phyloP scores from a whole-genome alignment of 1,140 invertebrate species.

The Melitaea cinxia region DNA sequence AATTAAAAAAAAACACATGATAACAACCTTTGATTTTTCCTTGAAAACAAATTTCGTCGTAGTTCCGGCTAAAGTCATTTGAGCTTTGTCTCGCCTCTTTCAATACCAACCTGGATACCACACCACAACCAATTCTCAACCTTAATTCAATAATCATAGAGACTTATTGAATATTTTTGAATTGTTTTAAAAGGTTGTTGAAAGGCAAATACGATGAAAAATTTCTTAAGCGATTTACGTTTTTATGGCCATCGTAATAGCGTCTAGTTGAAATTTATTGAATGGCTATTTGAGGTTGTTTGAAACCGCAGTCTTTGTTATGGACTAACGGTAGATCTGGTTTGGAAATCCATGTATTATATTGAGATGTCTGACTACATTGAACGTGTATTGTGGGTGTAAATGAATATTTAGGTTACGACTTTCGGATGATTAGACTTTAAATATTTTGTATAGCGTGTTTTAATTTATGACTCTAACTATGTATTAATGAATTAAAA shows the following conservation, averaged over 20 bases:
- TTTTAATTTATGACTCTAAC: too few relatives aligned
- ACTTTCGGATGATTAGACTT: neutral
- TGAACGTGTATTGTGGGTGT: slow-evolving; percentile 9
- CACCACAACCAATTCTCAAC: slow-evolving; percentile 20
- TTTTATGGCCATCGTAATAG: slow-evolving; percentile 10
- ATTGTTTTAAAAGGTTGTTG: too few relatives aligned
- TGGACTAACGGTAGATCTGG: slow-evolving; percentile 63
- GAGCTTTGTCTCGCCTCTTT: slow-evolving; percentile 36
- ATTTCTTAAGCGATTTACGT: slow-evolving; percentile 17
- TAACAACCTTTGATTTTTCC: slow-evolving; percentile 24
- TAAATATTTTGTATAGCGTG: neutral
- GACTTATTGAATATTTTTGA: too few relatives aligned
- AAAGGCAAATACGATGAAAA: too few relatives aligned
- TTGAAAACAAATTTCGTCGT: slow-evolving; percentile 33
- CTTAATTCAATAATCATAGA: too few relatives aligned
- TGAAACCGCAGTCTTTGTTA: slow-evolving; percentile 55
- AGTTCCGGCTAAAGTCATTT: slow-evolving; percentile 42
- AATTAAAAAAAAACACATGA: neutral
- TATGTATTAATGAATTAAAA: too few relatives aligned
- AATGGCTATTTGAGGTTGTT: neutral
- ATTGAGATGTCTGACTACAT: slow-evolving; percentile 19
- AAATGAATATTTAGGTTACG: slow-evolving; percentile 3
- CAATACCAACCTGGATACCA: slow-evolving; percentile 32
- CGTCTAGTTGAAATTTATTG: neutral
- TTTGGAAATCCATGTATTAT: slow-evolving; percentile 47